Evolutionary conservation across 2,113 vertebrate genomes (phyloP).

Genomic region (Microcebus jonahi): DNA sequence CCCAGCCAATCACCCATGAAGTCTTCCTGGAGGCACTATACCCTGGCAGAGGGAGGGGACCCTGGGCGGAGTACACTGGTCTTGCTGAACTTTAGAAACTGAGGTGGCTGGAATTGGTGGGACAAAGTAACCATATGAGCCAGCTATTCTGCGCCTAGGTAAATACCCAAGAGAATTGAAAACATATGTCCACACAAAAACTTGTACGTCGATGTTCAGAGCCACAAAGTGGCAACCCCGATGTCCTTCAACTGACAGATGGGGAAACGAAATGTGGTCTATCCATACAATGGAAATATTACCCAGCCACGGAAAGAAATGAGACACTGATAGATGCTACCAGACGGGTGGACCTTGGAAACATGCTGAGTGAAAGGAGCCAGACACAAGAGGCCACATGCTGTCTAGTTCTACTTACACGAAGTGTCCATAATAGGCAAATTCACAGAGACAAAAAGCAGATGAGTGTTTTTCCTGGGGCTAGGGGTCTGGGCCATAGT

Average conservation of each 20-base stretch:
- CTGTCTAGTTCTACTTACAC: rapidly evolving
- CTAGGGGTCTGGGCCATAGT: background rate
- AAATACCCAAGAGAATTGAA: background rate
- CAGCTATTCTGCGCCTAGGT: background rate
- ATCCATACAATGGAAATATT: background rate
- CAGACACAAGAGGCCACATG: background rate
- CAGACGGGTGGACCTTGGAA: background rate
- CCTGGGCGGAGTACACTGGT: background rate
- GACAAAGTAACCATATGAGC: background rate
- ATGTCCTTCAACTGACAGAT: background rate
- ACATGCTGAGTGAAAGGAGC: background rate
- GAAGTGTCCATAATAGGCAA: background rate
- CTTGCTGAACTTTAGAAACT: background rate
- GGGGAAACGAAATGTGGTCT: too few relatives aligned
- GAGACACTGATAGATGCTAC: background rate
- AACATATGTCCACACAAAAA: background rate
- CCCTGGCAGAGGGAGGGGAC: background rate
- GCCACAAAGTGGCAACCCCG: background rate
- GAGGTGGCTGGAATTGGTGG: background rate
- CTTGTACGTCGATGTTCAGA: background rate
- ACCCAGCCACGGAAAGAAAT: background rate
- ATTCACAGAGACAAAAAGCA: background rate
- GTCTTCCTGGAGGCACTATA: background rate
- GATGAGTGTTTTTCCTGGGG: background rate
- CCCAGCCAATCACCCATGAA: rapidly evolving